Evolutionary conservation across 2,797 vertebrate genomes (phyloP), one percentile per base, ranked within the genome.

Genomic region (Xyrichtys novacula): DNA sequence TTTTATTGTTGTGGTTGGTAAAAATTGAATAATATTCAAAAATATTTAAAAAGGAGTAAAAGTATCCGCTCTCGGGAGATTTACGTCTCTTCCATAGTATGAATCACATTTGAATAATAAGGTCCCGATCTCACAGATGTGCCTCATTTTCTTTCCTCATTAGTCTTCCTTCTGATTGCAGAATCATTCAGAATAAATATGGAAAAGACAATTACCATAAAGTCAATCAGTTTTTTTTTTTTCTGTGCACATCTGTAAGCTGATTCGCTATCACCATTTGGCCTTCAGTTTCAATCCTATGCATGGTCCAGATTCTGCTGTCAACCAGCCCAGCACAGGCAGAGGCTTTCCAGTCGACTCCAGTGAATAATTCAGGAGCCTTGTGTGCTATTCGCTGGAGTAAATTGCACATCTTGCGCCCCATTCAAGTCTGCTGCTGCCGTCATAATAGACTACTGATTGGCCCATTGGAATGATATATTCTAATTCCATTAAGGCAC

Each of bases 351-450:
- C 66, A 77, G 40, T 43, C 31, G 39, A 50, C 54, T 61, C 7
- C 25, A 58, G 47, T 83, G 76, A 88, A 84, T 86, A 80, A 88
- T 88, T 89, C 52, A 89, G 62, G 65, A 71, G 71, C 53, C 71
- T 68, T 25, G 48, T 77, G 59, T 62, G 66, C 75, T 62, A 73
- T 84, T 88, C 77, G 68, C 11, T 40, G 53, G 57, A 52, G 65
- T 63, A 85, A 83, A 88, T 79, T 88, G 68, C 77, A 67, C 31
- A 77, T 81, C 65, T 32, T 64, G 62, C 3, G 28, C 49, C 55
- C 65, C 70, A 83, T 88, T 88, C 55, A 86, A 65, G 65, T 83
- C 78, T 61, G 66, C 64, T 14, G 29, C 52, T 75, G 26, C 32
- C 47, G 50, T 60, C 42, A 78, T 91, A 85, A 85, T 85, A 83